A percentile compares a stretch with the other conserved stretches of the same genome.
These are phyloP conservation scores for Drosophila kikkawai DNA, from an alignment of 1,140 invertebrate genomes.

Conservation along the genomic window DNA sequence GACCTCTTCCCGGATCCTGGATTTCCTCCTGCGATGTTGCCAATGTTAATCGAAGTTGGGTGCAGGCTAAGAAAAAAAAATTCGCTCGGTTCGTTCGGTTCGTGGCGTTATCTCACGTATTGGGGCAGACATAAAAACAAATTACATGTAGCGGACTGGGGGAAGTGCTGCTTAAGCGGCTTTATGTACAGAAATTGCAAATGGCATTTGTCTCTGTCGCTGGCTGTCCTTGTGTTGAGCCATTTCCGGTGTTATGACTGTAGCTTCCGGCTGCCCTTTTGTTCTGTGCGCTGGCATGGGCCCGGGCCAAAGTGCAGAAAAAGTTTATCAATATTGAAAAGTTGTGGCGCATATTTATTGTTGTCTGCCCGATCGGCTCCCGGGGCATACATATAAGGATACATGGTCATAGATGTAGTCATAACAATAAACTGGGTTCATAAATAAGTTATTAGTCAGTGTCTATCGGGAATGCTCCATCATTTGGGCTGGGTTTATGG, in stretches of 20 bases:
- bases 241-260: constrained; percentile 78
- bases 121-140: constrained; percentile 80
- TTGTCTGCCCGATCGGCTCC: constrained; percentile 28
- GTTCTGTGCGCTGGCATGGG: constrained; percentile 17
- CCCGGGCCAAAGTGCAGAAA: constrained; percentile 56
- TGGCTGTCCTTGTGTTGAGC: constrained; percentile 47
- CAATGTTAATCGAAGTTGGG: constrained; percentile 80
- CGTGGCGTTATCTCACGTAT: constrained; percentile 79
- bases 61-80: constrained; percentile 52
- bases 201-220: constrained; percentile 66
- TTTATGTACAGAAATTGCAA: constrained; percentile 81
- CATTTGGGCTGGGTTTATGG: constrained; percentile 18
- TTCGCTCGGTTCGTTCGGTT: constrained; percentile 26
- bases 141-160: constrained; percentile 61
- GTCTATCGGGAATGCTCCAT: constrained; percentile 4
- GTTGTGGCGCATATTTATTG: constrained; percentile 69
- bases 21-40: constrained; percentile 55
- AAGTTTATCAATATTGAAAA: constrained; percentile 81
- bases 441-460: constrained; percentile 80
- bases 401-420: constrained; percentile 40
- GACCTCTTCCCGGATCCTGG: background rate
- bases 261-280: constrained; percentile 56
- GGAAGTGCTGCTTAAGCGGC: constrained; percentile 67
- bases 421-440: constrained; percentile 75
- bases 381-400: constrained; percentile 4